Base-by-base conservation (phyloP, 2,888 invertebrate species). In the Mactromeris polynyma region DNA sequence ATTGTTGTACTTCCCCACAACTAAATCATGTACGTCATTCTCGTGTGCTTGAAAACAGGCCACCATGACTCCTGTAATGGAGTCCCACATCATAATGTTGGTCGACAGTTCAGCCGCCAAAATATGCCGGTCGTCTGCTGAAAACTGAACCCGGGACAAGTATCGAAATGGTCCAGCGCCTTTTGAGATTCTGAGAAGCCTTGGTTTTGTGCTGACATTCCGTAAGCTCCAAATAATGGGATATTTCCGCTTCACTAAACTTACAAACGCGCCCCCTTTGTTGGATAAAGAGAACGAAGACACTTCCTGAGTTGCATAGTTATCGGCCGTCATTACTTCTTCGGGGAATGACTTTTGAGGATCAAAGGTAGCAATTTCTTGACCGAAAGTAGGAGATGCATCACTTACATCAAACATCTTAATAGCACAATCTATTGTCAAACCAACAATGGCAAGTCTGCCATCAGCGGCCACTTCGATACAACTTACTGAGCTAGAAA, bases 361-460 rank as follows among this genome's bases (percentile, higher is more conserved):
- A 69, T 90, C 86, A 64, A 91, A 92, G 2, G 88, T 89, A 9
- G 90, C 88, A 11, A 90, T 80, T 83, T 91, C 88, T 38, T 91
- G 87, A 17, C 92, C 92, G 81, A 92, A 92, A n/a, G 92, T 92
- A 14, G 73, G 64, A 17, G 92, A 89, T 17, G 78, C 54, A 1
- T 80, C 81, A 51, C 87, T 84, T 0, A 91, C 83, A 51, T 92
- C 91, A 81, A 88, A 89, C 40, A 94, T 85, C 69, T 91, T 93
- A 82, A 95, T 94, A 26, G 89, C 83, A 83, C 95, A 95, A 85
- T 93, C 93, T 14, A 92, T 88, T 19, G 90, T 90, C 69, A 93
- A 90, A 40, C 95, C 95, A 26, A 94, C 89, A 58, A 93, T 94
- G 26, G 90, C 93, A 11, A 89, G 40, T 19, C 89, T 85, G 51